These are phyloP conservation scores for Cyprinodon brontotheroides DNA, from an alignment of 2,113 vertebrate species.

Conservation along the genomic window DNA sequence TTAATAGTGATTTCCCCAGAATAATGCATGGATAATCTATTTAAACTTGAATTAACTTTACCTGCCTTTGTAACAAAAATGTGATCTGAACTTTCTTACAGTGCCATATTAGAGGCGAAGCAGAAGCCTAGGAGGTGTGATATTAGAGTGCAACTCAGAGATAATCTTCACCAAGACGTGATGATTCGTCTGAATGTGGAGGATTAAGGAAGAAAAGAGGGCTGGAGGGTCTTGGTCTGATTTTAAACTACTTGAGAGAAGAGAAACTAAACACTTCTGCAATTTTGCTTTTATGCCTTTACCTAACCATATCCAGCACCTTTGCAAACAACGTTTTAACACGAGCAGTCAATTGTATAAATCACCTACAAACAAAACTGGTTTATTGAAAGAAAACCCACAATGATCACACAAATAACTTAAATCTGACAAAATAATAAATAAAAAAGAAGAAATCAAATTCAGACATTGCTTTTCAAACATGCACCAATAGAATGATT, in stretches of 20 bases:
- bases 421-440: too few species aligned
- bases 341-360: too few species aligned
- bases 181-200: conserved; percentile 54
- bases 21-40: conserved; percentile 22
- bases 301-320: conserved; percentile 29
- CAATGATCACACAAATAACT: too few species aligned
- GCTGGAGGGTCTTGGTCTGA: conserved; percentile 13
- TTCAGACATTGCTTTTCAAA: too few species aligned
- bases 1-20: background rate
- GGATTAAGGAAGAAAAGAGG: conserved; percentile 19
- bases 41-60: conserved; percentile 28
- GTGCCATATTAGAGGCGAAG: conserved; percentile 5
- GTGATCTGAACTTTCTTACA: conserved; percentile 30
- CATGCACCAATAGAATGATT: too few species aligned
- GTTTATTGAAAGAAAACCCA: too few species aligned
- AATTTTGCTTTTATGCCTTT: conserved; percentile 22
- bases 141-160: conserved; percentile 38
- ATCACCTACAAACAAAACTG: too few species aligned
- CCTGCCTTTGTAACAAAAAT: conserved; percentile 28
- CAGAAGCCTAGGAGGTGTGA: conserved; percentile 23
- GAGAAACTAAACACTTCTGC: conserved; percentile 29
- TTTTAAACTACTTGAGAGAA: conserved; percentile 34
- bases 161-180: conserved; percentile 50
- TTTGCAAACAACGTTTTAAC: conserved; percentile 1
- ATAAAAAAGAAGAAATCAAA: too few species aligned